Conservation (phyloP, 2,113 vertebrate species). For the Scatophagus argus region DNA sequence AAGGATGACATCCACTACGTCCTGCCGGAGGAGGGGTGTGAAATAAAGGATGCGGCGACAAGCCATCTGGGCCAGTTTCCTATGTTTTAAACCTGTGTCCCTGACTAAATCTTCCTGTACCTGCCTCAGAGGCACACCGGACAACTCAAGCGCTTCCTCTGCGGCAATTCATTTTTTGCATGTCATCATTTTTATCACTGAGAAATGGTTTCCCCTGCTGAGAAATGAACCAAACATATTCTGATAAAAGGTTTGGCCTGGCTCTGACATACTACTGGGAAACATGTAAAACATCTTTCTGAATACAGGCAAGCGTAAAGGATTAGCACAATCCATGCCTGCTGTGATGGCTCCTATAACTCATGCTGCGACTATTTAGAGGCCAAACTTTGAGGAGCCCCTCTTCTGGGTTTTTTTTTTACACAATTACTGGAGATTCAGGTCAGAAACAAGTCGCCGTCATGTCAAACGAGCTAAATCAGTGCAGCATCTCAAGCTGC, state of each 20-base stretch:
- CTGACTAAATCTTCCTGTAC: slow-evolving; percentile 84
- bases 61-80: slow-evolving; percentile 84
- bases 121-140: slow-evolving; percentile 79
- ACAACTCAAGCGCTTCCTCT: slow-evolving; percentile 76
- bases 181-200: slow-evolving; percentile 73
- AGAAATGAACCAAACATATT: slow-evolving; percentile 30
- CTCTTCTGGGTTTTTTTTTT: slow-evolving; percentile 41
- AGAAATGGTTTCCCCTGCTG: slow-evolving; percentile 65
- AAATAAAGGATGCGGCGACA: slow-evolving; percentile 78
- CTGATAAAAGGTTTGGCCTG: slow-evolving; percentile 20
- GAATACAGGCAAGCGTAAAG: slow-evolving; percentile 20
- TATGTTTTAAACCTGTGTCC: slow-evolving; percentile 75
- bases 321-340: slow-evolving; percentile 3
- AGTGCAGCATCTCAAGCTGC: slow-evolving; percentile 47
- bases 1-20: slow-evolving; percentile 73
- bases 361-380: slow-evolving; percentile 40
- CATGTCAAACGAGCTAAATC: slow-evolving; percentile 84
- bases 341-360: slow-evolving; percentile 46
- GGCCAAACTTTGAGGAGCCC: slow-evolving; percentile 44
- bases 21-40: slow-evolving; percentile 77
- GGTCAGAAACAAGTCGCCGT: slow-evolving; percentile 49
- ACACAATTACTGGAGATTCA: slow-evolving; percentile 47
- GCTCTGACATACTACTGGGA: slow-evolving; percentile 25
- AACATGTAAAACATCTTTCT: slow-evolving; percentile 33
- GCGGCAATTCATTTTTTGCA: slow-evolving; percentile 46